Evolutionary conservation across 2,888 invertebrate species (phyloP), one percentile per base, ranked within the genome.

Genomic region (Standfussiana lucernea): DNA sequence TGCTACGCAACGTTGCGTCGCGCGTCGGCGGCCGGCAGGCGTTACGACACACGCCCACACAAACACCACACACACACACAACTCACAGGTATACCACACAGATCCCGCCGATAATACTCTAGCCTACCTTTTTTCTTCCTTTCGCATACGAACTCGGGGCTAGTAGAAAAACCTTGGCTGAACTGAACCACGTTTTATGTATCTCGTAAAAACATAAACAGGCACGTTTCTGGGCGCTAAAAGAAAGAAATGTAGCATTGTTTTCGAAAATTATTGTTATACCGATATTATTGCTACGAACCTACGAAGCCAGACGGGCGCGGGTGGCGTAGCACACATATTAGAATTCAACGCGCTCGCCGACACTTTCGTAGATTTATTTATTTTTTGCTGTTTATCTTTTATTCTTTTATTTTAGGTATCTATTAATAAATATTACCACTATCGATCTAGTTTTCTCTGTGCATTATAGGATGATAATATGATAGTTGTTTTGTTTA

Each of bases 1-100:
- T 79, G 91, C 91, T 91, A 94, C 94, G 95, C 94, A 94, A 93
- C 92, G 92, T 91, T 94, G 94, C 93, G 94, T 93, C 92, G 85
- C 71, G 84, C 84, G 83, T 88, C 82, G 83, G 90, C 89, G 90
- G 89, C 88, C 88, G 80, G 89, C 89, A 68, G 88, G 83, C 88
- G 92, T 96, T 96, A 95, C 96, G 93, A 94, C 95, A 95, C 91
- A 95, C 95, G 89, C 95, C 91, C 90, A 95, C 95, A 93, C 84
- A 83, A 80, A 83, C 90, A 89, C 81, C 80, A 72, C 69, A 76
- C 67, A 81, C 61, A 62, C 73, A 84, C 81, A 79, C 79, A 82
- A 80, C 76, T 45, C 72, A 82, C 93, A 93, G 94, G 95, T 95
- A 96, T 89, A 91, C 92, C 94, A 93, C 93, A 73, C 76, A 86